Base-by-base conservation (phyloP, 2,113 vertebrate genomes). In the Alouatta palliata region DNA sequence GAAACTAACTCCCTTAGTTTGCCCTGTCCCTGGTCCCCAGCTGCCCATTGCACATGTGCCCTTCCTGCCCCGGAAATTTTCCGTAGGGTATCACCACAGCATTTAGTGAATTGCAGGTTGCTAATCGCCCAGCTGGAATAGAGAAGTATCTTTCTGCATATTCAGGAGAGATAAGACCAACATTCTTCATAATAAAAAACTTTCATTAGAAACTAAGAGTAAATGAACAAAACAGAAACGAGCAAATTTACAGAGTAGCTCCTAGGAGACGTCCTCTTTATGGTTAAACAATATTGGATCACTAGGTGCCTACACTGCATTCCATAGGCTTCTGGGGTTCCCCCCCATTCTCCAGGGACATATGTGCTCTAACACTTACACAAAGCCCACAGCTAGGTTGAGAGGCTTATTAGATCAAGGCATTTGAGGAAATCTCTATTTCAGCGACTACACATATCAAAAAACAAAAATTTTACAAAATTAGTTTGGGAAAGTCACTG, bases 171-270 rank as follows among this genome's bases (percentile, higher is more conserved):
- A 82, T 40, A 89, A 93, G 21, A 58, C 64, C 54, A 77, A 21
- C 80, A 21, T 56, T 66, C 43, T 93, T 89, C 61, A 32, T 64
- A 89, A 82, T 27, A 79, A 86, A 43, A 82, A 85, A 82, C 5
- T 94, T 86, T 66, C 13, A 64, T 94, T 77, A 43, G 43, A 91
- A 81, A 85, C 43, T 81, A 77, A 91, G 32, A 91, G 23, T 52
- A 86, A 94, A 52, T 91, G 13, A 70, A 45, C 37, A 82, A 90
- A 49, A 86, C 4, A 64, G 49, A 70, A 83, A 92, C 19, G 27
- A 76, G 56, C 17, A 71, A 68, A 88, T 81, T 66, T 8, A 45
- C 3, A 80, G 43, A 58, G 11, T 47, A 61, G 10, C 12, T 89
- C 23, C 6, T 56, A 45, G 21, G 61, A 8, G 11, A 79, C 19